These are phyloP conservation scores for Psittacula cyanocephala DNA, from an alignment of 2,113 vertebrate genomes.

Conservation along the genomic window DNA sequence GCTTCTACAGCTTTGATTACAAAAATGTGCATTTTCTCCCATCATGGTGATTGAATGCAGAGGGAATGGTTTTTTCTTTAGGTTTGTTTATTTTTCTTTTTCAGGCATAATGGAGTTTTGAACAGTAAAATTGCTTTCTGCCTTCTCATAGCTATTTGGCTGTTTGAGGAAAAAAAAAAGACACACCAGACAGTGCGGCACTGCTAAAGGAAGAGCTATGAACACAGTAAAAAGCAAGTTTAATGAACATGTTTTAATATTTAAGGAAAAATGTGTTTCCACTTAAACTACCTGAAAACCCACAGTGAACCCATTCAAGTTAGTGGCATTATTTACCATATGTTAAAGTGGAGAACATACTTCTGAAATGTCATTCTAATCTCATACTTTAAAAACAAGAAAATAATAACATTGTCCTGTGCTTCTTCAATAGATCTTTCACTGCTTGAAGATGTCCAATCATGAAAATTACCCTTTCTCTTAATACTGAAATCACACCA, in stretches of 20 bases:
- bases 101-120: constrained; percentile 34
- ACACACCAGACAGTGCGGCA: not conserved
- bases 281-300: constrained; percentile 40
- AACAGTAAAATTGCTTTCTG: constrained; percentile 40
- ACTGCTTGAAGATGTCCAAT: not conserved
- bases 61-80: constrained; percentile 4
- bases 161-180: not conserved
- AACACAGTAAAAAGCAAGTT: not conserved
- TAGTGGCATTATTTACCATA: not conserved
- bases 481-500: not conserved
- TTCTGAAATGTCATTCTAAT: not conserved
- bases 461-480: not conserved
- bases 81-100: constrained; percentile 54
- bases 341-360: not conserved
- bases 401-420: not conserved
- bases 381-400: not conserved
- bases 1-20: constrained; percentile 25
- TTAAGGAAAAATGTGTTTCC: constrained; percentile 39
- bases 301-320: not conserved
- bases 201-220: not conserved
- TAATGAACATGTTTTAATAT: constrained; percentile 36
- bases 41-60: constrained; percentile 29
- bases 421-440: not conserved
- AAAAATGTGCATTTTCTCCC: constrained; percentile 47
- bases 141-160: constrained; percentile 1